These are phyloP conservation scores for Carassius auratus DNA, from an alignment of 2,113 vertebrate species.

Conservation along the genomic window DNA sequence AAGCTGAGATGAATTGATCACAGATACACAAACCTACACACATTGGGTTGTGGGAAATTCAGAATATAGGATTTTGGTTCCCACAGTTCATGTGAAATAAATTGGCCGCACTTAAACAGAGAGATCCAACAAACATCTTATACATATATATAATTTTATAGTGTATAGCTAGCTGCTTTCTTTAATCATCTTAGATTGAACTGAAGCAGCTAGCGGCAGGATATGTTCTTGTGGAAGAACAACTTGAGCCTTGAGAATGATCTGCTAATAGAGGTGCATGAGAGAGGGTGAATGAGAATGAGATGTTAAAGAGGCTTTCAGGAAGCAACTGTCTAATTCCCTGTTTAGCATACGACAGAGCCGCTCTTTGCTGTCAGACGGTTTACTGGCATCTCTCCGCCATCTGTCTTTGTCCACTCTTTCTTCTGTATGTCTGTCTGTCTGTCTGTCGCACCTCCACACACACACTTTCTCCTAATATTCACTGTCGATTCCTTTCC, in stretches of 20 bases:
- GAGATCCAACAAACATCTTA: not conserved
- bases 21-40: not conserved
- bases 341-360: conserved; percentile 14
- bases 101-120: not conserved
- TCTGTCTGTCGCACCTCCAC: not conserved
- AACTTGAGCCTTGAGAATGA: conserved; percentile 5
- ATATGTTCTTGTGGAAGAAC: conserved; percentile 4
- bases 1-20: not conserved
- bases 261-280: conserved; percentile 26
- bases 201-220: not conserved
- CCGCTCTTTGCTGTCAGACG: not conserved
- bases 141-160: not conserved
- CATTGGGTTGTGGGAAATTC: not conserved
- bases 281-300: conserved; percentile 19
- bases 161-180: not conserved
- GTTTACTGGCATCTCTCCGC: conserved; percentile 9
- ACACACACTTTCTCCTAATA: not conserved
- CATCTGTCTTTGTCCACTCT: not conserved
- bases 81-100: not conserved
- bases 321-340: conserved; percentile 26
- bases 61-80: not conserved
- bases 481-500: not conserved
- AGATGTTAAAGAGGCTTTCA: not conserved
- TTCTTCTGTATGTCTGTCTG: not conserved
- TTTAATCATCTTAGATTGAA: not conserved